Evolutionary conservation across 2,888 invertebrate genomes (phyloP).

Genomic region (Phytoseiulus persimilis): DNA sequence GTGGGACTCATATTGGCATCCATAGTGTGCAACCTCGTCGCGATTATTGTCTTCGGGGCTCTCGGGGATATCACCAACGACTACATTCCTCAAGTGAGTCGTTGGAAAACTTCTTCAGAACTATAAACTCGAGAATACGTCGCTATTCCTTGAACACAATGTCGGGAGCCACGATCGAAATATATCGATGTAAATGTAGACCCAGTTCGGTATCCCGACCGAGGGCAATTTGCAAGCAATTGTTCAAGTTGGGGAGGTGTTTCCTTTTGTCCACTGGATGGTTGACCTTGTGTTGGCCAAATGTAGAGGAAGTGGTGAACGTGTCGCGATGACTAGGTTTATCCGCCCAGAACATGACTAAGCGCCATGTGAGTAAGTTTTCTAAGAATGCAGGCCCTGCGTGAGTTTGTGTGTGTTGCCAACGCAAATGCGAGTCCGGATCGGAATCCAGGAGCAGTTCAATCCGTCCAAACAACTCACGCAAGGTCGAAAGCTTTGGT

Average conservation of each 20-base stretch:
- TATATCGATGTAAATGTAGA: background rate
- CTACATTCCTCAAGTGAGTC: conserved; percentile 37
- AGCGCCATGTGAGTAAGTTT: background rate
- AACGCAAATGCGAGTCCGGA: background rate
- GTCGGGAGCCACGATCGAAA: background rate
- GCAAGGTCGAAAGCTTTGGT: background rate
- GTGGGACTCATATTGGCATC: conserved; percentile 47
- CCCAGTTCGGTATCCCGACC: background rate
- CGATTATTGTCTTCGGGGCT: conserved; percentile 77
- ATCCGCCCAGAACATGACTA: background rate
- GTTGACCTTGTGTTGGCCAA: background rate
- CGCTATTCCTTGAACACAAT: background rate
- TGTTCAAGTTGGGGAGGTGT: background rate
- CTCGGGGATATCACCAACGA: conserved; percentile 59
- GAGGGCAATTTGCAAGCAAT: background rate
- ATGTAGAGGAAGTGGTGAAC: background rate
- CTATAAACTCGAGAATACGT: background rate
- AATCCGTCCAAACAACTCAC: background rate
- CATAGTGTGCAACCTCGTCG: conserved; percentile 70
- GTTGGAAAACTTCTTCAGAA: background rate
- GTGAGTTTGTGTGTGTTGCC: background rate
- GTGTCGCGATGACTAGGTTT: background rate
- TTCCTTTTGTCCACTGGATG: background rate
- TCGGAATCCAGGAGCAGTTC: background rate
- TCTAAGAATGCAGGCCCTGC: background rate